Evolutionary conservation across 2,888 invertebrate species (phyloP), one percentile per base, ranked within the genome.

Genomic region (Diabrotica balteata): DNA sequence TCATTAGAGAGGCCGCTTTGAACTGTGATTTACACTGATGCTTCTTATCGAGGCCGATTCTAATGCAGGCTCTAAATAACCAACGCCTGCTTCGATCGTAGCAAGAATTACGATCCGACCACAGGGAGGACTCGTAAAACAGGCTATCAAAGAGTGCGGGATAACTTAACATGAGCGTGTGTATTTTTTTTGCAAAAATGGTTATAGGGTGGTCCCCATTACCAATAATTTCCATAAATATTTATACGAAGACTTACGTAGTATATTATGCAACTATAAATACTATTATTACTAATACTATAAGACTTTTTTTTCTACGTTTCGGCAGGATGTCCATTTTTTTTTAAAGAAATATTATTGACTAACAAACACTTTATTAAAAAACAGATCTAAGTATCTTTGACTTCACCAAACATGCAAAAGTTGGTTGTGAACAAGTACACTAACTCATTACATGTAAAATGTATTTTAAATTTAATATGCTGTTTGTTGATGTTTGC

Each of bases 1-100:
- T 69, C 67, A 67, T 55, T 53, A 70, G 71, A 72, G 68, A 67
- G 63, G 73, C 75, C 73, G 74, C 77, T 77, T 80, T 80, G 80
- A 80, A 77, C 73, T 73, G 76, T 81, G 78, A 82, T 82, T 82
- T 81, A 82, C 79, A 77, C 81, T 81, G 81, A 81, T 81, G 81
- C 73, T 68, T 70, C 74, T 80, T 82, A 81, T 81, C 81, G 74
- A 32, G 62, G 72, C 73, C 66, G 70, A 75, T 80, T 77, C 80
- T 81, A 80, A 81, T 81, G 82, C 75, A 75, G 73, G 72, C 73
- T 76, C 73, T 73, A 76, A 78, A 76, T 76, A 75, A 77, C 69
- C 17, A 58, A 54, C 65, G 67, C 52, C 62, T 54, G 61, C 63
- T 57, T 54, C 59, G 59, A 59, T 46, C 58, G 57, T 46, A 22